Base-by-base conservation (phyloP, 2,797 vertebrate species). In the Synanceia verrucosa region DNA sequence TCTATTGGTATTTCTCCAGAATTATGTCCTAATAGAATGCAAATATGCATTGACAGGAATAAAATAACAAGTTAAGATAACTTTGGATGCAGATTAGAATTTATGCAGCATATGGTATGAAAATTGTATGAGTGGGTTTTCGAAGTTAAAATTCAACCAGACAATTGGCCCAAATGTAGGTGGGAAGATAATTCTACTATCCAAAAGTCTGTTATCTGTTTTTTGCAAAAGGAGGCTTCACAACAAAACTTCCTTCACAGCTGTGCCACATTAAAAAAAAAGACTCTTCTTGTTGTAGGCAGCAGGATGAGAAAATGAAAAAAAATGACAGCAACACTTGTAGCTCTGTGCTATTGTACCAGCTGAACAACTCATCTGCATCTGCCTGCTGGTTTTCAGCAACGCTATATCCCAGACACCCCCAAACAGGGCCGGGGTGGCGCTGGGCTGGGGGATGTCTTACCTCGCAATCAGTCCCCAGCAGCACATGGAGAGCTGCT, bases 401-500 rank as follows among this genome's bases (percentile, higher is more conserved):
- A 85, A 69, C 24, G 24, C 83, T 66, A 66, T 55, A 57, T 86
- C 79, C 63, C 80, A 85, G 70, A 87, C 73, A 73, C 62, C 80
- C 70, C 63, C 61, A 71, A 77, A 85, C 39, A 70, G 52, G 58
- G 53, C 58, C 19, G 71, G 44, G 66, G 52, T 29, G 74, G 53
- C 63, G 81, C 68, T 73, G 78, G 69, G 76, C 34, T 73, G 67
- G 61, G 73, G 74, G 76, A 72, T 76, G 84, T 77, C 84, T 88
- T 70, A 68, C 85, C 74, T 88, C 31, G 87, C 91, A 93, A 93
- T 93, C 89, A 88, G 86, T 88, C 83, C 82, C 84, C 80, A 79
- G 81, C 90, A 93, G 87, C 89, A 92, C 86, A 60, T 74, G 66
- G 79, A 82, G 83, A 79, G 78, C 80, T 76, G 79, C 82, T 86